phyloP scores from a whole-genome alignment of 2,113 vertebrate genomes.

The Tragelaphus scriptus region DNA sequence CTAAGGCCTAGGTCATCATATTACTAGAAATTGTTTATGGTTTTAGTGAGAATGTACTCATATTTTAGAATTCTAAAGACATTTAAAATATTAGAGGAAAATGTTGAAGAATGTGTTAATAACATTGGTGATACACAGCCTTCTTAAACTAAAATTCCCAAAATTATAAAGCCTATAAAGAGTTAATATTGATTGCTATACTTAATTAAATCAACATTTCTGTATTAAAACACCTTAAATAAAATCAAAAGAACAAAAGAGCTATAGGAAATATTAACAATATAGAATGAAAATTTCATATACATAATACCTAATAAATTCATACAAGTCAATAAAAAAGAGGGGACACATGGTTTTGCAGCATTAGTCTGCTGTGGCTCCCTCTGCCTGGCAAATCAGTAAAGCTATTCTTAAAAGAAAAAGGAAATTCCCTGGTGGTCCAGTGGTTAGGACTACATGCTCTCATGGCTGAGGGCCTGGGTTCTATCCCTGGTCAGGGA shows the following conservation, averaged over 20 bases:
- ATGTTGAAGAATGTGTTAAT: neutral
- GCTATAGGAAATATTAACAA: neutral
- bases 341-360: neutral
- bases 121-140: neutral
- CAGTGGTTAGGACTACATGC: neutral
- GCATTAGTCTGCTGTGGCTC: neutral
- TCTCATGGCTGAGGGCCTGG: fast-evolving
- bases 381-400: neutral
- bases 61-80: neutral
- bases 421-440: neutral
- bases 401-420: neutral
- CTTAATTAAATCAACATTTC: neutral
- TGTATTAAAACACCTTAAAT: neutral
- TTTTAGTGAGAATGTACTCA: neutral
- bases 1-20: neutral
- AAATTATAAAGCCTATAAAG: neutral
- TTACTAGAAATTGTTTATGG: neutral
- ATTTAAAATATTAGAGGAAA: conserved; percentile 14
- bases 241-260: neutral
- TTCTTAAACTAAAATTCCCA: neutral
- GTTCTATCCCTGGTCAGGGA: neutral
- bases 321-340: neutral
- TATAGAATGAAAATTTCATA: neutral
- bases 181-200: neutral
- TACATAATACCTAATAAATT: neutral